A percentile compares a stretch with the other conserved stretches of the same genome.
Conservation (phyloP, 2,797 vertebrate species). For the Avahi laniger region DNA sequence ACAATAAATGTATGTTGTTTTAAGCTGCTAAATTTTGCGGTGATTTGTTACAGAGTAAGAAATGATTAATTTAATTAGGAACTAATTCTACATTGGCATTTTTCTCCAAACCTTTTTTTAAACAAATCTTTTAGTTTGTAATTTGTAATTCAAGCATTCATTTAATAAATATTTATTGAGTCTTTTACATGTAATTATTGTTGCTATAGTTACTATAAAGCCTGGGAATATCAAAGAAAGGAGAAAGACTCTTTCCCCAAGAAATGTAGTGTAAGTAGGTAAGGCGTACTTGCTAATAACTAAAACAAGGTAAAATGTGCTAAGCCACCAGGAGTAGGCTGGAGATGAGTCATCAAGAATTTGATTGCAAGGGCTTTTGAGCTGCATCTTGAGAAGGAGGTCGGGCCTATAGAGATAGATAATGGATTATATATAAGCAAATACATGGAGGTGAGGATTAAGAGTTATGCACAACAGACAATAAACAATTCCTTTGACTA, state of each 20-base stretch:
- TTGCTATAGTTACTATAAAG: background rate
- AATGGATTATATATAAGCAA: background rate
- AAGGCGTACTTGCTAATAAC: background rate
- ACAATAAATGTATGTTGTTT: background rate
- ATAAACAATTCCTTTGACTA: background rate
- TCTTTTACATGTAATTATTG: background rate
- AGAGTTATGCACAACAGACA: background rate
- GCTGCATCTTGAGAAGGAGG: background rate
- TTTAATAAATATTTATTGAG: constrained; percentile 17
- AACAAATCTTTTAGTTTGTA: constrained; percentile 6
- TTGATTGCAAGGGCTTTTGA: background rate
- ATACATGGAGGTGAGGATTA: background rate
- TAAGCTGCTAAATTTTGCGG: background rate
- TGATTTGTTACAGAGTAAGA: background rate
- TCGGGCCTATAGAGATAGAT: background rate
- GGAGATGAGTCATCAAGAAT: background rate
- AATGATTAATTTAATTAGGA: background rate
- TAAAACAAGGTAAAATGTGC: background rate
- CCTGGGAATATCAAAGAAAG: background rate
- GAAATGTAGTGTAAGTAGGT: background rate
- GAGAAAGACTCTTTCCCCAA: background rate
- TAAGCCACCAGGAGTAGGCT: background rate
- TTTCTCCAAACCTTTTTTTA: background rate
- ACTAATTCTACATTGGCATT: background rate
- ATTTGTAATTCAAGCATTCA: background rate